A percentile compares a stretch with the other conserved stretches of the same genome.
Evolutionary conservation across 2,113 vertebrate genomes (phyloP).

Genomic region (Apodemus sylvaticus): DNA sequence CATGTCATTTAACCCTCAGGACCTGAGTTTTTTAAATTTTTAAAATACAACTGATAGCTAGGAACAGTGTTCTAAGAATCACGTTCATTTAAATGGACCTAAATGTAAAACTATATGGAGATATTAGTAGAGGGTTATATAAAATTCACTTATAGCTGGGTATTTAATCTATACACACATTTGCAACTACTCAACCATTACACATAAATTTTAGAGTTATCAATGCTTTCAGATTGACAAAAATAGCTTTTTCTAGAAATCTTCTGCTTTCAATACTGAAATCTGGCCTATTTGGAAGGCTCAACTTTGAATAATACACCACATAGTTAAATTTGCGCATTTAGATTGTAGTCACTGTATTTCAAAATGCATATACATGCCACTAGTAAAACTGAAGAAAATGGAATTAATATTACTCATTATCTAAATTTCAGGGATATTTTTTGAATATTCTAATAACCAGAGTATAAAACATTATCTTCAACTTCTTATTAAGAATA

Average conservation of each 20-base stretch:
- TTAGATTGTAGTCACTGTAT: not conserved
- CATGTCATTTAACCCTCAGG: not conserved
- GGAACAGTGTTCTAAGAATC: not conserved
- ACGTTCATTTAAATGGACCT: not conserved
- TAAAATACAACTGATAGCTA: not conserved
- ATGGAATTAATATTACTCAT: not conserved
- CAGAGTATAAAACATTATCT: slow-evolving; percentile 9
- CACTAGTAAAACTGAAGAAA: slow-evolving; percentile 46
- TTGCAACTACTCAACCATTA: not conserved
- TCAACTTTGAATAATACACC: slow-evolving; percentile 39
- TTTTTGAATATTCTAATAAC: slow-evolving; percentile 13
- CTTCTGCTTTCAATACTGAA: slow-evolving; percentile 22
- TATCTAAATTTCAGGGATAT: slow-evolving; percentile 20
- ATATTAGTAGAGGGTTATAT: slow-evolving; percentile 15
- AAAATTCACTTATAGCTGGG: not conserved
- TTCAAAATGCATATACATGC: not conserved
- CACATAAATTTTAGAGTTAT: not conserved
- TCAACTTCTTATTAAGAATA: slow-evolving; percentile 37
- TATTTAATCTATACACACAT: slow-evolving; percentile 1
- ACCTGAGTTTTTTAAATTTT: slow-evolving; percentile 34
- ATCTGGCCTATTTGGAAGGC: not conserved
- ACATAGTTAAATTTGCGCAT: not conserved
- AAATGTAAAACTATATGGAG: not conserved
- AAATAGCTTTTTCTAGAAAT: slow-evolving; percentile 3
- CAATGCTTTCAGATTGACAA: not conserved